phyloP scores from a whole-genome alignment of 2,797 vertebrate genomes.

The Gadopsis bispinosus region DNA sequence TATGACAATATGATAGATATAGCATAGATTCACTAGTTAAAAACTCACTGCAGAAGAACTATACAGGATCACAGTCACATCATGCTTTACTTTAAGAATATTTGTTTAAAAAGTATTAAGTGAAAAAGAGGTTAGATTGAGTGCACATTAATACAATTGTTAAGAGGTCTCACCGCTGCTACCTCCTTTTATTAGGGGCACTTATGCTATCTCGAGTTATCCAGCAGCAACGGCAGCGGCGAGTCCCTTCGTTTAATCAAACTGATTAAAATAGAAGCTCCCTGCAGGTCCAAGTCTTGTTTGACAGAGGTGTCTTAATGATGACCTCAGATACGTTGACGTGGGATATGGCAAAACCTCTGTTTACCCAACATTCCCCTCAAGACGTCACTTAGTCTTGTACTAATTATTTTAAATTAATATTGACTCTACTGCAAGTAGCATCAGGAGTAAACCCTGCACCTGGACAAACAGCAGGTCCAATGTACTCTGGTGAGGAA shows the following conservation, averaged over 20 bases:
- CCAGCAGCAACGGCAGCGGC: too few species aligned
- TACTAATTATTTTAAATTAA: not conserved
- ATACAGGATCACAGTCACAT: too few species aligned
- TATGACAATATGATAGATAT: not conserved
- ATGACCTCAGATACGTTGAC: not conserved
- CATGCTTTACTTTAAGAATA: too few species aligned
- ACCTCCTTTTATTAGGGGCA: too few species aligned
- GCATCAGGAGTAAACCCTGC: not conserved
- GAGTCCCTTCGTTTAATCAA: not conserved
- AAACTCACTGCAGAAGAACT: too few species aligned
- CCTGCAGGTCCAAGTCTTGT: not conserved
- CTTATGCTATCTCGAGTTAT: too few species aligned
- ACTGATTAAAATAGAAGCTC: not conserved
- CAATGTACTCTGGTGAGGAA: not conserved
- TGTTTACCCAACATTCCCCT: conserved; percentile 1
- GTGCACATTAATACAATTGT: too few species aligned
- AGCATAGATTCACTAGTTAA: too few species aligned
- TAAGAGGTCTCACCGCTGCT: too few species aligned
- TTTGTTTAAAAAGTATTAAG: too few species aligned
- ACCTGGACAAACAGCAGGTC: not conserved
- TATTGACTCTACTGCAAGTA: conserved; percentile 19
- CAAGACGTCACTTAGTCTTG: not conserved
- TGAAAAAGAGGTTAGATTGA: too few species aligned
- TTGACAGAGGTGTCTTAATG: not conserved
- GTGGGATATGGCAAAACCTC: conserved; percentile 2